Evolutionary conservation across 2,888 invertebrate genomes (phyloP).

Genomic region (Lathronympha strigana): DNA sequence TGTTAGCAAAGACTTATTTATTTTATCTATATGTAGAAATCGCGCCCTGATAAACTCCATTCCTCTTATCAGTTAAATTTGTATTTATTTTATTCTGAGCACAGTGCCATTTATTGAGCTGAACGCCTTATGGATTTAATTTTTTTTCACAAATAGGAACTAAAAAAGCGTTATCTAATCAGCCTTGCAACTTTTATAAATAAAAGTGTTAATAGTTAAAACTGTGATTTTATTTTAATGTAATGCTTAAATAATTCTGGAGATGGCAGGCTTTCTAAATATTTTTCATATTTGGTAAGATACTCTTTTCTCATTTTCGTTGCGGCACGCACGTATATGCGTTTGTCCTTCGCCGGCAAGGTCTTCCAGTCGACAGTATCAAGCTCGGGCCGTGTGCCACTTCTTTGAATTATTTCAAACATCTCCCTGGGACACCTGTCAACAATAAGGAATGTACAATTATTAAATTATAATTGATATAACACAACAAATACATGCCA

Average conservation of each 20-base stretch:
- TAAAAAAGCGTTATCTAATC: too few relatives aligned
- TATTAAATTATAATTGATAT: too few relatives aligned
- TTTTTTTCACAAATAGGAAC: too few relatives aligned
- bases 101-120: too few relatives aligned
- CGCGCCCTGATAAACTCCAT: too few relatives aligned
- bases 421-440: slow-evolving; percentile 65
- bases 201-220: background rate
- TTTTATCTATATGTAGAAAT: too few relatives aligned
- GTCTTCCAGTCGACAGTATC: slow-evolving; percentile 52
- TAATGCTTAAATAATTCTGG: slow-evolving; percentile 64
- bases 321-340: slow-evolving; percentile 59
- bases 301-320: slow-evolving; percentile 64
- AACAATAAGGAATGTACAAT: slow-evolving; percentile 37
- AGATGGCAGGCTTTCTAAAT: slow-evolving; percentile 65
- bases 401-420: slow-evolving; percentile 56
- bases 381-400: slow-evolving; percentile 43
- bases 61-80: too few relatives aligned
- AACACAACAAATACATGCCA: too few relatives aligned
- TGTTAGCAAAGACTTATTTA: too few relatives aligned
- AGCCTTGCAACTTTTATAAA: background rate
- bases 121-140: too few relatives aligned
- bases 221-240: slow-evolving; percentile 48
- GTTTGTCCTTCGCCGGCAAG: slow-evolving; percentile 55
- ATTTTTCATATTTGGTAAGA: slow-evolving; percentile 63
- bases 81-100: too few relatives aligned